Conservation (phyloP, 2,888 invertebrate genomes). For the Lasioglossum pauxillum region DNA sequence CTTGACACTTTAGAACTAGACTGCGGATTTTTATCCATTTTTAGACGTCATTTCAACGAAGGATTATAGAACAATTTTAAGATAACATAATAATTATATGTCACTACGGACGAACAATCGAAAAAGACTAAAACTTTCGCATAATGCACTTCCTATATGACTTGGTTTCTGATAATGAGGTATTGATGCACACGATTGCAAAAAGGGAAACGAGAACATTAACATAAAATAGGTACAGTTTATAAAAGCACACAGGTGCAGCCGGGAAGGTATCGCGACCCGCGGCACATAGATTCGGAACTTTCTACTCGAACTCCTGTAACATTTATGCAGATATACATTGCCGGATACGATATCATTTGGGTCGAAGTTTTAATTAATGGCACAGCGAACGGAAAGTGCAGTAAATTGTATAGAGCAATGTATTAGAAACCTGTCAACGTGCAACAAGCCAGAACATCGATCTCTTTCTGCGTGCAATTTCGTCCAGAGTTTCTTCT, state of each 20-base stretch:
- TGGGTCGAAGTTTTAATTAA: slow-evolving; percentile 42
- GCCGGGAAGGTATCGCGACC: neutral
- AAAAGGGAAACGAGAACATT: slow-evolving; percentile 32
- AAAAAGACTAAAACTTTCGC: neutral
- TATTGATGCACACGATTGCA: neutral
- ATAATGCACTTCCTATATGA: neutral
- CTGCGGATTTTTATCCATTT: neutral
- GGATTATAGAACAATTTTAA: no score
- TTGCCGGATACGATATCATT: slow-evolving; percentile 9
- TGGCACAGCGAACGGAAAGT: neutral
- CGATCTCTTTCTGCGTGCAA: neutral
- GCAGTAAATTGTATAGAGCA: slow-evolving; percentile 17
- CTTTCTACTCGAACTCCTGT: slow-evolving; percentile 17
- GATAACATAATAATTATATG: no score
- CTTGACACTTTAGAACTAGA: neutral
- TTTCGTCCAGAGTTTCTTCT: neutral
- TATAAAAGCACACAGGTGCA: slow-evolving; percentile 40
- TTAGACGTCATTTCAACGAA: neutral
- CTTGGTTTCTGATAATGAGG: neutral
- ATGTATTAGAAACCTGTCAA: neutral
- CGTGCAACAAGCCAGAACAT: neutral
- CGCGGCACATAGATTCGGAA: slow-evolving; percentile 4
- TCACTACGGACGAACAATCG: neutral
- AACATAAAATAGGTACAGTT: slow-evolving; percentile 42
- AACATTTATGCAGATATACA: slow-evolving; percentile 3